Conservation (phyloP, 2,113 vertebrate genomes). For the Hemicordylus capensis region DNA sequence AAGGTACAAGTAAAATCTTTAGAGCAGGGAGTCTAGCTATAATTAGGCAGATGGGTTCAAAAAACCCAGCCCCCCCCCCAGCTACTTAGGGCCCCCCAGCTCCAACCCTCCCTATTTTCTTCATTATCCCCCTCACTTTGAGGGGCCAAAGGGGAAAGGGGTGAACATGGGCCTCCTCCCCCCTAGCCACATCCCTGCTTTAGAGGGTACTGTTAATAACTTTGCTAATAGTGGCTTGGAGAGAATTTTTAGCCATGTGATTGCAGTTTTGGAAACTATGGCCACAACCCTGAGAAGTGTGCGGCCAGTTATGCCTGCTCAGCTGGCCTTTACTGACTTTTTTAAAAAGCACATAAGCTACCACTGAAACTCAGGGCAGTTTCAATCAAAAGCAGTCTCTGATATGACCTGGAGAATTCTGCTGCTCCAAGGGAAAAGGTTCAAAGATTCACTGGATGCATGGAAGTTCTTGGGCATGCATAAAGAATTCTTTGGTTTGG, state of each 20-base stretch:
- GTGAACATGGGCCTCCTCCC: too few species aligned
- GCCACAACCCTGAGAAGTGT: neutral
- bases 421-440: neutral
- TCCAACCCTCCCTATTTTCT: too few species aligned
- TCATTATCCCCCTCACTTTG: too few species aligned
- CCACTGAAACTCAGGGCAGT: too few species aligned
- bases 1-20: constrained; percentile 5
- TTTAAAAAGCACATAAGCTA: neutral
- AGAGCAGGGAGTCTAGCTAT: too few species aligned
- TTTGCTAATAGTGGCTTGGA: constrained; percentile 17
- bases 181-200: too few species aligned
- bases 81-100: too few species aligned
- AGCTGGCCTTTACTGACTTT: neutral
- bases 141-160: too few species aligned
- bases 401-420: neutral
- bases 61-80: too few species aligned
- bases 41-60: too few species aligned
- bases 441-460: neutral
- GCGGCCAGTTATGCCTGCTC: neutral
- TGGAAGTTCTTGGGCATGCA: neutral
- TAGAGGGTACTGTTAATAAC: neutral
- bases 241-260: accelerated
- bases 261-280: neutral
- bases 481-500: neutral
- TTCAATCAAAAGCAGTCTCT: neutral